These are phyloP conservation scores for Onychomys leucogaster DNA, from an alignment of 2,797 vertebrate genomes.

Conservation along the genomic window DNA sequence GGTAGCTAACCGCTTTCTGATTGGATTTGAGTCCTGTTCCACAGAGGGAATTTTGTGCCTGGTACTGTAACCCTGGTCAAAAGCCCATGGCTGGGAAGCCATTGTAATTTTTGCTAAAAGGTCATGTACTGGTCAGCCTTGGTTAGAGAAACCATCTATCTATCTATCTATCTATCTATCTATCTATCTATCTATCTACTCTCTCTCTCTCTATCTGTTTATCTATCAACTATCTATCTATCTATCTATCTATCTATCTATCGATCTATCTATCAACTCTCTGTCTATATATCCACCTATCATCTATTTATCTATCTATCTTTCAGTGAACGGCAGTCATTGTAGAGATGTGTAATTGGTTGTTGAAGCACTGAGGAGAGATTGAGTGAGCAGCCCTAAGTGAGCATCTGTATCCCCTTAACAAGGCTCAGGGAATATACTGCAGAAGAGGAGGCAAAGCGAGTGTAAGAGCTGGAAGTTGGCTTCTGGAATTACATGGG, in stretches of 20 bases:
- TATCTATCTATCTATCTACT: too few relatives aligned
- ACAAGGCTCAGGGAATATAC: neutral
- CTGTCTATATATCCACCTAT: too few relatives aligned
- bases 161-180: too few relatives aligned
- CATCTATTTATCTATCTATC: too few relatives aligned
- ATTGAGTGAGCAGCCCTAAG: neutral
- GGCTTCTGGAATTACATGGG: neutral
- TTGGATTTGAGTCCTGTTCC: neutral
- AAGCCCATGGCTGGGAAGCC: too few relatives aligned
- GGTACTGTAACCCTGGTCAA: neutral
- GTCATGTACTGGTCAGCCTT: too few relatives aligned
- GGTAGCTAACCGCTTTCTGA: neutral
- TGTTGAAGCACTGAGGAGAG: neutral
- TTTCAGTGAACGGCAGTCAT: neutral
- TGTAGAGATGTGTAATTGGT: neutral
- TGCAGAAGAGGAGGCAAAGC: neutral
- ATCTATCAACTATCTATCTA: too few relatives aligned
- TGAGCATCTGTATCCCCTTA: neutral
- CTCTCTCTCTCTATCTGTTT: too few relatives aligned
- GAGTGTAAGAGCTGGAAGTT: neutral
- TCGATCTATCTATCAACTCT: too few relatives aligned
- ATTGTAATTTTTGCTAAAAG: neutral
- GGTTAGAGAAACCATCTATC: neutral
- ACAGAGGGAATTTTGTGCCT: neutral
- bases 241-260: too few relatives aligned